Percentiles rank a stretch among this genome's conserved stretches.
Conservation (phyloP, 2,888 invertebrate genomes). For the Ferrisia virgata region DNA sequence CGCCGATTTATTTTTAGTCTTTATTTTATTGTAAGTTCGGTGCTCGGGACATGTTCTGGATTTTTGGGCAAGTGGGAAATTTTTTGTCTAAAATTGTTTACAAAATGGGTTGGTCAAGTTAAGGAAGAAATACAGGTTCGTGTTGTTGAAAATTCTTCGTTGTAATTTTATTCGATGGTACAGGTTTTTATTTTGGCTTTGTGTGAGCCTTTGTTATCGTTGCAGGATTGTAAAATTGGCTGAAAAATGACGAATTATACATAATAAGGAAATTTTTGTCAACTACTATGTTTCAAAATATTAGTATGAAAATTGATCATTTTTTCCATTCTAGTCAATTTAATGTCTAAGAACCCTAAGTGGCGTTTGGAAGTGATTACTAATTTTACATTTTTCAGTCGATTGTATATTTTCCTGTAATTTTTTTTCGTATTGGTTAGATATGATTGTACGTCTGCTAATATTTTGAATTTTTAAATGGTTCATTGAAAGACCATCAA, state of each 20-base stretch:
- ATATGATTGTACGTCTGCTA: background rate
- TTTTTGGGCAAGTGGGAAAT: background rate
- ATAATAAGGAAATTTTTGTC: background rate
- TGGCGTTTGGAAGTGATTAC: background rate
- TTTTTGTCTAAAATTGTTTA: background rate
- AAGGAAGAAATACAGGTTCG: background rate
- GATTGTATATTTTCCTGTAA: background rate
- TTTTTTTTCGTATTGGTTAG: too few relatives aligned
- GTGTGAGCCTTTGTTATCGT: background rate
- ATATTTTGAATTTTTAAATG: background rate
- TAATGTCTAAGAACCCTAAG: too few relatives aligned
- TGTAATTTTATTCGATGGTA: background rate
- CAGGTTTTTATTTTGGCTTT: background rate
- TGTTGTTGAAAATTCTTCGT: background rate
- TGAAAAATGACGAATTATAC: background rate
- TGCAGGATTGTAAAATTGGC: background rate
- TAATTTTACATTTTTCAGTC: background rate
- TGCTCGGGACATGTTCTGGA: conserved; percentile 13
- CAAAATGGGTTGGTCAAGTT: background rate
- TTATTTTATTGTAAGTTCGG: background rate
- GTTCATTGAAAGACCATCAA: background rate
- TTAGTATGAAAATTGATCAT: background rate
- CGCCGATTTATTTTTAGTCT: conserved; percentile 12
- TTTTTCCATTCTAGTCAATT: too few relatives aligned
- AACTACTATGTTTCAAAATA: too few relatives aligned